Evolutionary conservation across 2,888 invertebrate species (phyloP).

Genomic region (Dromius quadrimaculatus): DNA sequence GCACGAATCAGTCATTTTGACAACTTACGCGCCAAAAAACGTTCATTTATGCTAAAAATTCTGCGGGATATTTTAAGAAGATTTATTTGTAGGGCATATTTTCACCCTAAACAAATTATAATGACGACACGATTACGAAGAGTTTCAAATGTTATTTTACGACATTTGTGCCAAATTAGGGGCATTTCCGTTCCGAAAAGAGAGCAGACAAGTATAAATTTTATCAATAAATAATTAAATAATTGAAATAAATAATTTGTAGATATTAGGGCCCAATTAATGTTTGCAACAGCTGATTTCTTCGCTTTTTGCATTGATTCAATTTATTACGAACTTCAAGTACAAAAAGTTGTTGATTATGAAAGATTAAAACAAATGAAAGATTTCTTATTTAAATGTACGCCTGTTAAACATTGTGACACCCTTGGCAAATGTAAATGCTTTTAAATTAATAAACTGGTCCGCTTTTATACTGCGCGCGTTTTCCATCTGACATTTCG

Average conservation of each 20-base stretch:
- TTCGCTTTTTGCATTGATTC: conserved; percentile 63
- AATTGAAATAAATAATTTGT: conserved; percentile 55
- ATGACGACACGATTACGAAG: conserved; percentile 71
- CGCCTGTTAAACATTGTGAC: too few species aligned
- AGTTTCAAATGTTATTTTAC: conserved; percentile 71
- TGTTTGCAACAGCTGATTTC: conserved; percentile 61
- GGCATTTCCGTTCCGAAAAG: conserved; percentile 88
- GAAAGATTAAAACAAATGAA: conserved; percentile 56
- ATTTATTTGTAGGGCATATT: conserved; percentile 61
- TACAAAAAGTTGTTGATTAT: conserved; percentile 61
- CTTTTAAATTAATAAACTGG: too few species aligned
- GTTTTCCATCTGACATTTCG: background rate
- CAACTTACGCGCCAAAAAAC: conserved; percentile 54
- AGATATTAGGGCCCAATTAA: conserved; percentile 56
- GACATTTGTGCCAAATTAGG: conserved; percentile 74
- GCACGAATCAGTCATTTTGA: conserved; percentile 55
- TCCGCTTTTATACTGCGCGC: too few species aligned
- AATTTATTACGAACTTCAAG: conserved; percentile 62
- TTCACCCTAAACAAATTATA: conserved; percentile 67
- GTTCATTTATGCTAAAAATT: conserved; percentile 54
- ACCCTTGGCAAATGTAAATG: too few species aligned
- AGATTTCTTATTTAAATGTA: too few species aligned
- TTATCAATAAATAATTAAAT: too few species aligned
- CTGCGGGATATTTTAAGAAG: conserved; percentile 56
- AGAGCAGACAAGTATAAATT: conserved; percentile 20